Conservation (phyloP, 2,888 invertebrate genomes). For the Clistopyga incitator region DNA sequence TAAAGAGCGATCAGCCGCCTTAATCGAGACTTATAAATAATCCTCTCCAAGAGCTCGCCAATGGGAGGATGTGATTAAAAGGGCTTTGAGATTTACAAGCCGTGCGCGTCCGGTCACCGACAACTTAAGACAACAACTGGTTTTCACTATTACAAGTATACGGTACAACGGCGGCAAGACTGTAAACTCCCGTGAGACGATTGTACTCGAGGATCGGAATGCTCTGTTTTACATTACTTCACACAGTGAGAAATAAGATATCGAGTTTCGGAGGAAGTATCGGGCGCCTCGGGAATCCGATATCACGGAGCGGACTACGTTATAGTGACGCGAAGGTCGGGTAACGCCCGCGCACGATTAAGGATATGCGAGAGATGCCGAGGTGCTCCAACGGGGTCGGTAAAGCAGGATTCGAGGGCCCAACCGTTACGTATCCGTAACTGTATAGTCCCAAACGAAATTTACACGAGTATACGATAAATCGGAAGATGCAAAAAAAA, state of each 20-base stretch:
- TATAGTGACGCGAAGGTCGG: slow-evolving; percentile 46
- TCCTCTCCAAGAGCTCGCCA: slow-evolving; percentile 11
- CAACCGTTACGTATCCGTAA: too few relatives aligned
- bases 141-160: slow-evolving; percentile 35
- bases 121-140: slow-evolving; percentile 50
- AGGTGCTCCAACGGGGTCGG: not conserved
- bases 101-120: slow-evolving; percentile 47
- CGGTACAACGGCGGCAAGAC: slow-evolving; percentile 1
- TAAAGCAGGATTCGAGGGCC: not conserved
- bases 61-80: slow-evolving; percentile 54
- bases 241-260: slow-evolving; percentile 62
- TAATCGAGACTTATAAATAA: slow-evolving; percentile 47
- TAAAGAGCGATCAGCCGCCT: slow-evolving; percentile 29
- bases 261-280: slow-evolving; percentile 52
- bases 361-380: not conserved
- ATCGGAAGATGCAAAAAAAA: too few relatives aligned
- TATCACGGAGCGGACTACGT: slow-evolving; percentile 46
- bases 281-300: slow-evolving; percentile 46
- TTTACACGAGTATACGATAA: too few relatives aligned
- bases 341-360: slow-evolving; percentile 56
- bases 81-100: slow-evolving; percentile 31
- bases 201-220: slow-evolving; percentile 45
- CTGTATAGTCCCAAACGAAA: too few relatives aligned
- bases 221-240: slow-evolving; percentile 58
- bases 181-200: slow-evolving; percentile 39